Evolutionary conservation across 2,888 invertebrate genomes (phyloP).

Genomic region (Sclerodermus sp.): DNA sequence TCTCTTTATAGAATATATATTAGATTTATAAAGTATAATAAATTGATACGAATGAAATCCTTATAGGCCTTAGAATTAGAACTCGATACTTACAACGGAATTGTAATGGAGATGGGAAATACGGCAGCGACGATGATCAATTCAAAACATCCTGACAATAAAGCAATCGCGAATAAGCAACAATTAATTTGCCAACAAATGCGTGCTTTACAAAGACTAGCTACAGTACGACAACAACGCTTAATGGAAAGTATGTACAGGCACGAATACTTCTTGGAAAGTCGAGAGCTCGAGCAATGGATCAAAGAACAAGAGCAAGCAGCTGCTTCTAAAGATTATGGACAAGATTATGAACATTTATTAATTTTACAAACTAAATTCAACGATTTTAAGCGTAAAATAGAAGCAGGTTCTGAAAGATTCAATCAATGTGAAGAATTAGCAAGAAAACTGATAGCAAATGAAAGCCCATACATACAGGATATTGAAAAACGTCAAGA

Average conservation of each 20-base stretch:
- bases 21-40: too few species aligned
- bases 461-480: constrained; percentile 81
- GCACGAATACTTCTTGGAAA: constrained; percentile 89
- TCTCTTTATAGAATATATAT: too few species aligned
- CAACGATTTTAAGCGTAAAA: constrained; percentile 87
- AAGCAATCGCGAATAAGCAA: constrained; percentile 77
- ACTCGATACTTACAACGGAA: constrained; percentile 87
- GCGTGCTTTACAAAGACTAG: constrained; percentile 77
- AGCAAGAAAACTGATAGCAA: constrained; percentile 83
- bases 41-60: too few species aligned
- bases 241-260: constrained; percentile 89
- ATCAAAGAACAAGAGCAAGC: constrained; percentile 87
- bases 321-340: constrained; percentile 90
- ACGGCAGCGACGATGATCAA: constrained; percentile 80
- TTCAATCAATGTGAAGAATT: constrained; percentile 89
- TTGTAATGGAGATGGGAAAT: constrained; percentile 90
- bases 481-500: constrained; percentile 86
- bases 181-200: constrained; percentile 77
- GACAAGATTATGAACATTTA: constrained; percentile 90
- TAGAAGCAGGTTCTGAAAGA: constrained; percentile 86
- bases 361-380: constrained; percentile 85
- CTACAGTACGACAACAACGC: constrained; percentile 77
- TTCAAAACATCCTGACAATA: constrained; percentile 81
- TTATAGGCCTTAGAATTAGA: constrained; percentile 82
- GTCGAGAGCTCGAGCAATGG: constrained; percentile 88